Base-by-base conservation (phyloP, 2,797 vertebrate genomes). In the Rachycentron canadum region DNA sequence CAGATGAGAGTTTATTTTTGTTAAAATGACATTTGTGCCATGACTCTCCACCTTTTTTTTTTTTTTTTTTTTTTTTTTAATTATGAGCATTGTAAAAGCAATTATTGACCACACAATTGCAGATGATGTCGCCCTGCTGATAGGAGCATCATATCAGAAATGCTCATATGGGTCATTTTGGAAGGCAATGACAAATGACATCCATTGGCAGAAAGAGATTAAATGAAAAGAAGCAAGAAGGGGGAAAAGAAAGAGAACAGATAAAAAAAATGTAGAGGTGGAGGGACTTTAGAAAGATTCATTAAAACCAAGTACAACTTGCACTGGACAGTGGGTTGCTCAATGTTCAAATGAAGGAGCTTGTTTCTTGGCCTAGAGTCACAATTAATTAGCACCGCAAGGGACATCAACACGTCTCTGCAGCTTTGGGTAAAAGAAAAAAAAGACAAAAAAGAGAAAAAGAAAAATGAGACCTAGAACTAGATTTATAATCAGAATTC, bases 321-420 rank as follows among this genome's bases (percentile, higher is more conserved):
- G 76, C 50, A 40, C 84, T 30, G 85, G 84, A 88, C 89, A 81
- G 78, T 76, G 70, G 75, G 78, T 81, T 77, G 63, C 78, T 88
- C 71, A 43, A 30, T 82, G 73, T 82, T 85, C 70, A 82, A 86
- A 88, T 80, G 56, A 82, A 84, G 62, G 56, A 76, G 59, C 78
- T 85, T 82, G 71, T 86, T 87, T 86, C 73, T 80, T 86, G 85
- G 84, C 86, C 88, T 49, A 67, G 81, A 90, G 85, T 90, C 80
- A 81, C 80, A 86, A 84, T 91, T 90, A 91, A 85, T 89, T 90
- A 86, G 77, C 74, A 68, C 82, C 56, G 62, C 53, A 36, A 86
- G 83, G 70, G 73, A 55, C 55, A 82, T 78, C 73, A 77, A 73
- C 73, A 78, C 41, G 40, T 58, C 69, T 68, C 60, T 77, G 71